These are phyloP conservation scores for Nannoperca australis DNA, from an alignment of 2,797 vertebrate species.

Conservation along the genomic window DNA sequence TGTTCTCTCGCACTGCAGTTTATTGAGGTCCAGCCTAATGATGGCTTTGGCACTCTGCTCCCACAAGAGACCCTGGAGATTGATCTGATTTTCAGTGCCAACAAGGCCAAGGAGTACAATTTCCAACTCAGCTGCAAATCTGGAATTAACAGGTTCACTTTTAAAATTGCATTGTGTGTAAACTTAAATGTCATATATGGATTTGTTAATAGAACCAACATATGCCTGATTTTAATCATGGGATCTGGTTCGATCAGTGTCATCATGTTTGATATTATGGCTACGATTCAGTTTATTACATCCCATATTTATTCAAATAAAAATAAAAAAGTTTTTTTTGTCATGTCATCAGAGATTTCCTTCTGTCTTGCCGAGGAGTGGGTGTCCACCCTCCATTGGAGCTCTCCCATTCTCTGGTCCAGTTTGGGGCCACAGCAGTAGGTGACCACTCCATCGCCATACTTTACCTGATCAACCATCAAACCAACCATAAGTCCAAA, in stretches of 20 bases:
- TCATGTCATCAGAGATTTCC: constrained; percentile 86
- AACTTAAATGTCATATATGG: background rate
- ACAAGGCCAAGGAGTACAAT: constrained; percentile 85
- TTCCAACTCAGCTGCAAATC: constrained; percentile 92
- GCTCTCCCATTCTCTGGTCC: constrained; percentile 90
- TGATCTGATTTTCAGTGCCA: constrained; percentile 90
- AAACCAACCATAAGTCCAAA: constrained; percentile 70
- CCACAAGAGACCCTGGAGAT: constrained; percentile 89
- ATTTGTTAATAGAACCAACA: background rate
- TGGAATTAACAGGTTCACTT: constrained; percentile 88
- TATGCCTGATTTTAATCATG: background rate
- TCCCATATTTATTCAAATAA: background rate
- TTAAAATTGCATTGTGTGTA: background rate
- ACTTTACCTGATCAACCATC: constrained; percentile 84
- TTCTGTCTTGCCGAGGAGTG: constrained; percentile 87
- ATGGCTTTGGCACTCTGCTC: constrained; percentile 91
- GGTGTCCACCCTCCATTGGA: constrained; percentile 89
- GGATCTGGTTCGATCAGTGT: background rate
- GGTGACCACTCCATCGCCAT: constrained; percentile 83
- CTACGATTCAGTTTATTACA: background rate
- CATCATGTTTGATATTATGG: background rate
- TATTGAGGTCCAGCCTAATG: constrained; percentile 91
- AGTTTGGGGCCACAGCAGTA: constrained; percentile 90
- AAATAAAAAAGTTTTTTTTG: background rate
- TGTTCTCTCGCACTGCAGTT: constrained; percentile 79